Base-by-base conservation (phyloP, 2,888 invertebrate genomes). In the Psylliodes chrysocephalus region DNA sequence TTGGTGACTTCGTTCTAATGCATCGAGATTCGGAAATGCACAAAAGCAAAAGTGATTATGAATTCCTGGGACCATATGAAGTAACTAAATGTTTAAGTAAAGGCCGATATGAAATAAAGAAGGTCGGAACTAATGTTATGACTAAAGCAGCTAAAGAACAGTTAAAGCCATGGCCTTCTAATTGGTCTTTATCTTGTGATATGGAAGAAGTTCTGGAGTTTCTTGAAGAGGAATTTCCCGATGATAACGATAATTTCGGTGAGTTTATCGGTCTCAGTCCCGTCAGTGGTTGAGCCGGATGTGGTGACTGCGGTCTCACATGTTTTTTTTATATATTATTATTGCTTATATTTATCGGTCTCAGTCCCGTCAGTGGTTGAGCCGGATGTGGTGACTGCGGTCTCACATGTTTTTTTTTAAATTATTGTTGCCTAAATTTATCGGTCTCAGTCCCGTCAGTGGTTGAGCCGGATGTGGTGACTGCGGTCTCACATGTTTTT, bases 11-110 rank as follows among this genome's bases (percentile, higher is more conserved):
- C 63, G 71, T 73, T 4, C 49, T 73, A 8, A 55, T 71, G 51
- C 71, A 73, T 55, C 60, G 71, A 14, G 72, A 62, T 19, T 66
- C 66, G 8, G 60, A 71, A 44, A 68, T 73, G 66, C 68, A 71
- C 40, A 54, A 55, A 0, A 69, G 69, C 40, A 71, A 71, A 49
- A 60, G 33, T 30, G 60, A 70, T 28, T 71, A 62, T 51, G 69
- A 72, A 51, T 68, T 67, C 44, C 14, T 72, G 53, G 69, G 69
- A 8, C 68, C 67, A 10, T 71, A 65, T 51, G 71, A 68, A 44
- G 60, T 72, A 22, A 38, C 70, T 2, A 22, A 47, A 18, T 59
- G 57, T 25, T 46, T 60, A 28, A 40, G 25, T 42, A 49, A 38
- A 19, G 66, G 53, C 1, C 28, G 68, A 44, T 66, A 54, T 38